Conservation (phyloP, 2,888 invertebrate species). For the Tetragnatha montana region DNA sequence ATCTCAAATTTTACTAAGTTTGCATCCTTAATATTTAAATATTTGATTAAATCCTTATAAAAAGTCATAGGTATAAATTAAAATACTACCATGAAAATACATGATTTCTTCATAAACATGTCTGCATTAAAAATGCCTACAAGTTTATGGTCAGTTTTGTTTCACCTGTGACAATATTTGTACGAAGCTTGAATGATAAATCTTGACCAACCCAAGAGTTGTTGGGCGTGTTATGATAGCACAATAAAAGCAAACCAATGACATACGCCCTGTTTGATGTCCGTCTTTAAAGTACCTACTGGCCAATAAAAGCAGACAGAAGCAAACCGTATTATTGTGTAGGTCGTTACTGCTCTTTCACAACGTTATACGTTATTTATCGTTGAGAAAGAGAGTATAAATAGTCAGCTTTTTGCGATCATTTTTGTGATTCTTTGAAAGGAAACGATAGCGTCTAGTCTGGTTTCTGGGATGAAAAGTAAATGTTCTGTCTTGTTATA, state of each 20-base stretch:
- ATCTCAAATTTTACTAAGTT: no score
- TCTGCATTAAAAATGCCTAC: slow-evolving; percentile 19
- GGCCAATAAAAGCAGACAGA: slow-evolving; percentile 32
- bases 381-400: slow-evolving; percentile 8
- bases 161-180: slow-evolving; percentile 1
- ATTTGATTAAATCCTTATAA: no score
- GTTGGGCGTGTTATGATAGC: slow-evolving; percentile 9
- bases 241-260: slow-evolving; percentile 34
- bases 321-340: slow-evolving; percentile 7
- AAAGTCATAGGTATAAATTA: no score
- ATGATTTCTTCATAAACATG: background rate
- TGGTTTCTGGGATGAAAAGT: background rate
- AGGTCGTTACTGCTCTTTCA: slow-evolving; percentile 44
- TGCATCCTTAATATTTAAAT: no score
- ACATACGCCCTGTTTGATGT: slow-evolving; percentile 27
- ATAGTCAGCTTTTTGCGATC: background rate
- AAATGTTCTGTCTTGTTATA: background rate
- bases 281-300: slow-evolving; percentile 25
- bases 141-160: slow-evolving; percentile 35
- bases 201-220: background rate
- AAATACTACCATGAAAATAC: no score
- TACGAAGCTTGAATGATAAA: slow-evolving; percentile 14
- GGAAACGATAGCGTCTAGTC: background rate
- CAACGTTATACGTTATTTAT: slow-evolving; percentile 49
- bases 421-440: background rate